Conservation (phyloP, 2,888 invertebrate species). For the Julus scanicus region DNA sequence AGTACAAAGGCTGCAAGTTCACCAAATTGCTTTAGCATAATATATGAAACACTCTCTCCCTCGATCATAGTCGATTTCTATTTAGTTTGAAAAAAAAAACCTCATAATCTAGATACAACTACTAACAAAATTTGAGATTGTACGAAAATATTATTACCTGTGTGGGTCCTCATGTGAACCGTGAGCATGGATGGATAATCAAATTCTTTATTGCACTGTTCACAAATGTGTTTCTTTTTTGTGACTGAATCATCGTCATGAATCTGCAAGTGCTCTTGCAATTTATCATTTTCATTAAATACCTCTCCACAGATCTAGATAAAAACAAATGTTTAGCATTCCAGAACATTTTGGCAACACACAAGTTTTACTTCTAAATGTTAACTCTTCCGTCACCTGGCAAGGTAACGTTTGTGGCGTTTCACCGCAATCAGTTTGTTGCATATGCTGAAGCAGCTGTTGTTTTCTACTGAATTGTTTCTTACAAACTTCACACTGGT, state of each 20-base stretch:
- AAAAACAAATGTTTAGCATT: neutral
- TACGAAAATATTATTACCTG: constrained; percentile 62
- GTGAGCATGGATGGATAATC: constrained; percentile 72
- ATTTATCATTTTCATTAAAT: constrained; percentile 79
- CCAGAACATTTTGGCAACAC: neutral
- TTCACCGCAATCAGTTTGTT: constrained; percentile 77
- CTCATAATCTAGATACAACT: neutral
- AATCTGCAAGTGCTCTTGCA: constrained; percentile 76
- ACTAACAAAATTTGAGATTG: neutral
- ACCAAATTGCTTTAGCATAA: too few relatives aligned
- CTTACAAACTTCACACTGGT: constrained; percentile 76
- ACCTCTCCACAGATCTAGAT: constrained; percentile 73
- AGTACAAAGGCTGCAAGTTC: too few relatives aligned
- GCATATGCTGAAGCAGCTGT: constrained; percentile 78
- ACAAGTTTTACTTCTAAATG: neutral
- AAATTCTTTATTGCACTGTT: constrained; percentile 76
- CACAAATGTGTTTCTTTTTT: constrained; percentile 70
- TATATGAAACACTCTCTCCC: too few relatives aligned
- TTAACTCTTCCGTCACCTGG: constrained; percentile 66
- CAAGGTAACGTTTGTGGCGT: constrained; percentile 71
- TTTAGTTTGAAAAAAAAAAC: too few relatives aligned
- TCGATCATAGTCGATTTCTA: too few relatives aligned
- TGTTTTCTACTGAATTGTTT: constrained; percentile 80
- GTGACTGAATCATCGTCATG: constrained; percentile 70
- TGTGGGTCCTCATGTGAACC: constrained; percentile 76